Evolutionary conservation across 2,797 vertebrate species (phyloP).

Genomic region (Tokudaia tokunoshimensis): DNA sequence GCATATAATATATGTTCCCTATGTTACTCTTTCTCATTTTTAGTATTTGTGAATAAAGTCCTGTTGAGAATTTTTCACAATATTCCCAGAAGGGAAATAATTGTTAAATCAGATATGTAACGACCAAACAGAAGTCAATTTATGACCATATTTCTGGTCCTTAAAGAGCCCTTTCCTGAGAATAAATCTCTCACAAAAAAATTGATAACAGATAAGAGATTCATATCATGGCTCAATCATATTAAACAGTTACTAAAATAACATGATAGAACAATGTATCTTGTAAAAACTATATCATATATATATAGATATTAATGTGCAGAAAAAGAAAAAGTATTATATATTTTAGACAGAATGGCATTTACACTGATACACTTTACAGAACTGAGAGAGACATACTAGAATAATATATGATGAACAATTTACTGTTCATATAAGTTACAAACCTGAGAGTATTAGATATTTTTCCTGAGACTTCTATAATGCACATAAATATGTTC

Average conservation of each 20-base stretch:
- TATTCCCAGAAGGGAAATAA: not conserved
- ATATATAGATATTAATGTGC: not conserved
- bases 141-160: too few relatives aligned
- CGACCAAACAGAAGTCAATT: not conserved
- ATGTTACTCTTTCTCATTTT: not conserved
- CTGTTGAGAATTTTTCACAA: too few relatives aligned
- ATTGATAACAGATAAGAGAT: too few relatives aligned
- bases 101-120: not conserved
- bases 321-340: not conserved
- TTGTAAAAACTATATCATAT: not conserved
- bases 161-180: not conserved
- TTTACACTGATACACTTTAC: not conserved
- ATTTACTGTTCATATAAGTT: not conserved
- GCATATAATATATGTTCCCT: not conserved
- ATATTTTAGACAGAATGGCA: not conserved
- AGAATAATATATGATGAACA: not conserved
- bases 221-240: not conserved
- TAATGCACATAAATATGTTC: not conserved
- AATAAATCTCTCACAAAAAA: not conserved
- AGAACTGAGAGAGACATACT: not conserved
- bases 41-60: not conserved
- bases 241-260: not conserved
- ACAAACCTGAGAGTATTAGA: conserved; percentile 15
- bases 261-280: not conserved
- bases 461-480: not conserved